Conservation (phyloP, 2,888 invertebrate genomes). For the Sipunculus nudus region DNA sequence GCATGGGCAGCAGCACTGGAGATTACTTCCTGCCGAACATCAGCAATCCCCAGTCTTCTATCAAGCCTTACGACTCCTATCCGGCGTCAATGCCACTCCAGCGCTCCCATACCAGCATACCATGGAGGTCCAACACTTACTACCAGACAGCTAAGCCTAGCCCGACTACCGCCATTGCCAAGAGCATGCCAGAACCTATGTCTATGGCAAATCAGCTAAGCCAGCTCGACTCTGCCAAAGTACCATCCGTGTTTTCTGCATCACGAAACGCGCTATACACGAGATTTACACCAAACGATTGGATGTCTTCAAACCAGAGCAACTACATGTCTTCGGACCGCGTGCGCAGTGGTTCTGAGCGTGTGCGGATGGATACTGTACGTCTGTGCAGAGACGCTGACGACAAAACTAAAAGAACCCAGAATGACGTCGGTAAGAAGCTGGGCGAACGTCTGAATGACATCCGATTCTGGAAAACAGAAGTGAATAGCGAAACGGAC, state of each 20-base stretch:
- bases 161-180: conserved; percentile 50
- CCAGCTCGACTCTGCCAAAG: conserved; percentile 58
- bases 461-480: conserved; percentile 87
- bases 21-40: conserved; percentile 72
- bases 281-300: conserved; percentile 86
- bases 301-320: conserved; percentile 82
- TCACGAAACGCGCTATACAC: conserved; percentile 75
- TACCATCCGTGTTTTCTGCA: conserved; percentile 64
- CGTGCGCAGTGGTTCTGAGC: conserved; percentile 75
- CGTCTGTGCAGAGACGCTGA: conserved; percentile 66
- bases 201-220: conserved; percentile 52
- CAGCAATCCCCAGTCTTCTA: conserved; percentile 74
- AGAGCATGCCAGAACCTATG: conserved; percentile 56
- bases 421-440: conserved; percentile 83
- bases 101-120: conserved; percentile 59
- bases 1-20: conserved; percentile 43
- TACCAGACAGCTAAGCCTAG: conserved; percentile 59
- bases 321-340: conserved; percentile 87
- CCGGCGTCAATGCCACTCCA: conserved; percentile 59
- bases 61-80: conserved; percentile 52
- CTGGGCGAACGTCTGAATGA: conserved; percentile 88
- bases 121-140: conserved; percentile 62
- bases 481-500: conserved; percentile 84
- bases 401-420: conserved; percentile 63
- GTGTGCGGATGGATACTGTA: conserved; percentile 61